Evolutionary conservation across 2,113 vertebrate species (phyloP).

Genomic region (Delphinapterus leucas): DNA sequence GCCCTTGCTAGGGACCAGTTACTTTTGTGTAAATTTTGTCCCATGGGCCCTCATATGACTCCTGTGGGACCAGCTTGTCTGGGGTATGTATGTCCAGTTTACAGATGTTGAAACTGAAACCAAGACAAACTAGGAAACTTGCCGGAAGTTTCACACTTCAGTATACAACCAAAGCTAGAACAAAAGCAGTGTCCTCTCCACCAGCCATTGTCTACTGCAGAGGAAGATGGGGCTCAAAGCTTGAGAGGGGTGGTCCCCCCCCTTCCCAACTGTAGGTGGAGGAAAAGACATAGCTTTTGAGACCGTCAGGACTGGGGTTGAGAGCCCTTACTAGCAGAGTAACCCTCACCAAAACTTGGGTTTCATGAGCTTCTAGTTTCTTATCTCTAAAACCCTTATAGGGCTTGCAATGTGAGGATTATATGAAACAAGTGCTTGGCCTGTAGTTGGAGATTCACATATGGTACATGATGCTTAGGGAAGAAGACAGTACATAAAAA

Average conservation of each 20-base stretch:
- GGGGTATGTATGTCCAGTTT: too few relatives aligned
- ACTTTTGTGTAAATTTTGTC: background rate
- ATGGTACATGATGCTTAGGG: background rate
- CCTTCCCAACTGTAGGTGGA: background rate
- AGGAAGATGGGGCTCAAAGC: background rate
- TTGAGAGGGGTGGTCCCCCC: background rate
- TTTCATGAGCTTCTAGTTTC: background rate
- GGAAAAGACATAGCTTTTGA: background rate
- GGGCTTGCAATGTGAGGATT: background rate
- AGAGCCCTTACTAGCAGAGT: background rate
- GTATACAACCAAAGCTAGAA: background rate
- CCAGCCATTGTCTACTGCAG: background rate
- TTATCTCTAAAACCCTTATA: background rate
- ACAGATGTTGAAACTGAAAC: background rate
- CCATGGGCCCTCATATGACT: background rate
- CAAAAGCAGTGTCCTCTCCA: background rate
- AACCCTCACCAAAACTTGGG: background rate
- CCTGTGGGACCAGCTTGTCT: background rate
- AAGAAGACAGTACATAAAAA: background rate
- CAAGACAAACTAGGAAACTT: background rate
- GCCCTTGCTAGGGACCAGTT: background rate
- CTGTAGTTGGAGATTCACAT: background rate
- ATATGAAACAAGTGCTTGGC: background rate
- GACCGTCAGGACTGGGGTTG: background rate
- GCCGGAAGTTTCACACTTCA: background rate